phyloP scores from a whole-genome alignment of 2,797 vertebrate genomes.

The Darevskia nairensis region DNA sequence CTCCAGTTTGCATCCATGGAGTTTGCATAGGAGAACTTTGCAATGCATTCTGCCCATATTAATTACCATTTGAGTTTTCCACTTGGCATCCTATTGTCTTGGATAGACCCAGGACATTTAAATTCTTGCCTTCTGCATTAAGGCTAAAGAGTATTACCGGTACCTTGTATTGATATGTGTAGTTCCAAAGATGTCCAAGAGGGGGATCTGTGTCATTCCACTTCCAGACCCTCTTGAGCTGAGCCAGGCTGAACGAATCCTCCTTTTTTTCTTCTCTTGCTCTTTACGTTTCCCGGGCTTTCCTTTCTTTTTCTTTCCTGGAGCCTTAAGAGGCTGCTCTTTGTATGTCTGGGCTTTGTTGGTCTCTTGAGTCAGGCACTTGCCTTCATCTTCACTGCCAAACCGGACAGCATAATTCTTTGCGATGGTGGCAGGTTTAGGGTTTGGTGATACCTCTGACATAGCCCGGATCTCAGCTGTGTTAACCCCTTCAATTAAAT shows the following conservation, averaged over 20 bases:
- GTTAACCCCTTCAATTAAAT: conserved; percentile 91
- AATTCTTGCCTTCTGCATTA: neutral
- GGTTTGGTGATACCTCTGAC: conserved; percentile 81
- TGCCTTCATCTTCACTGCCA: conserved; percentile 82
- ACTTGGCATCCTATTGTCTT: neutral
- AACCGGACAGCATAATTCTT: conserved; percentile 88
- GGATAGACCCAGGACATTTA: neutral
- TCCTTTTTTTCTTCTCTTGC: conserved; percentile 88
- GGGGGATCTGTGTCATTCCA: neutral
- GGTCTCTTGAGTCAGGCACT: conserved; percentile 93
- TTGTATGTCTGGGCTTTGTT: conserved; percentile 91
- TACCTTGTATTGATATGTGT: conserved; percentile 59
- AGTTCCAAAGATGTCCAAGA: conserved; percentile 57
- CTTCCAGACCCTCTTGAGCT: conserved; percentile 35
- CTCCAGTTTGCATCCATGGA: neutral
- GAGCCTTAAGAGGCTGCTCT: conserved; percentile 87
- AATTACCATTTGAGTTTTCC: neutral
- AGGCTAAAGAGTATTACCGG: conserved; percentile 66
- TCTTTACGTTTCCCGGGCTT: conserved; percentile 90
- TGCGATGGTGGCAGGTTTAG: conserved; percentile 87
- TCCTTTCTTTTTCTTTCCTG: conserved; percentile 92
- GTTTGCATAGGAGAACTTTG: neutral
- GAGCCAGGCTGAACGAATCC: conserved; percentile 79
- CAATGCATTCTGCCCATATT: neutral
- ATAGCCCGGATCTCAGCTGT: conserved; percentile 86